phyloP scores from a whole-genome alignment of 2,888 invertebrate genomes.

The Agriopis aurantiaria region DNA sequence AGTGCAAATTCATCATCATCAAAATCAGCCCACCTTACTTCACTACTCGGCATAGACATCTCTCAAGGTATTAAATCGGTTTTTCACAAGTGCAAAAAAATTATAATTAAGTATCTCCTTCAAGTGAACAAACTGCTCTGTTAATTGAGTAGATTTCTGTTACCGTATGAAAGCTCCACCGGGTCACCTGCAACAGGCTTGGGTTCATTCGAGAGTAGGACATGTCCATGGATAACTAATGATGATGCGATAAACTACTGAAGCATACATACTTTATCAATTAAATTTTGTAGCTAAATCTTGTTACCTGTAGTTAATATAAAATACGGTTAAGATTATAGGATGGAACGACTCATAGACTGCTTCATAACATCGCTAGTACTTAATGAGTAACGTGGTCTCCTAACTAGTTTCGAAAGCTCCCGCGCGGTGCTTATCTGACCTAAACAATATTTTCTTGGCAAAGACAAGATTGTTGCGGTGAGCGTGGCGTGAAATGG shows the following conservation, averaged over 20 bases:
- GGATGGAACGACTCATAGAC: constrained; percentile 27
- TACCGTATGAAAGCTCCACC: constrained; percentile 7
- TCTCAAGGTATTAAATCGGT: too few relatives aligned
- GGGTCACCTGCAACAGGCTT: constrained; percentile 12
- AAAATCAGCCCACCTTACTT: too few relatives aligned
- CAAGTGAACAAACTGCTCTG: not conserved
- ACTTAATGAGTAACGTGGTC: not conserved
- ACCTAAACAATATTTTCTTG: constrained; percentile 44
- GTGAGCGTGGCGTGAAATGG: constrained; percentile 80
- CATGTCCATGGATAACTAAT: constrained; percentile 22
- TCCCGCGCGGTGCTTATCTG: constrained; percentile 26
- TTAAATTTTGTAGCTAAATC: constrained; percentile 22
- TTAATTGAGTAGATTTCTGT: constrained; percentile 3
- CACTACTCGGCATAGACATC: too few relatives aligned
- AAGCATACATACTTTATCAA: constrained; percentile 36
- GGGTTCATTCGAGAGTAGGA: constrained; percentile 12
- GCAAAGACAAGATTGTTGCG: constrained; percentile 59
- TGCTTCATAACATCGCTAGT: constrained; percentile 21
- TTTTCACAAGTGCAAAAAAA: too few relatives aligned
- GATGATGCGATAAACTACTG: constrained; percentile 34
- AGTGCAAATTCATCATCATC: too few relatives aligned
- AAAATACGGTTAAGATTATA: constrained; percentile 30
- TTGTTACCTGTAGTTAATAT: constrained; percentile 24
- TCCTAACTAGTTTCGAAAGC: constrained; percentile 34
- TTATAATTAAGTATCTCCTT: too few relatives aligned